These are phyloP conservation scores for Dendrolimus houi DNA, from an alignment of 2,888 invertebrate species.

Conservation along the genomic window DNA sequence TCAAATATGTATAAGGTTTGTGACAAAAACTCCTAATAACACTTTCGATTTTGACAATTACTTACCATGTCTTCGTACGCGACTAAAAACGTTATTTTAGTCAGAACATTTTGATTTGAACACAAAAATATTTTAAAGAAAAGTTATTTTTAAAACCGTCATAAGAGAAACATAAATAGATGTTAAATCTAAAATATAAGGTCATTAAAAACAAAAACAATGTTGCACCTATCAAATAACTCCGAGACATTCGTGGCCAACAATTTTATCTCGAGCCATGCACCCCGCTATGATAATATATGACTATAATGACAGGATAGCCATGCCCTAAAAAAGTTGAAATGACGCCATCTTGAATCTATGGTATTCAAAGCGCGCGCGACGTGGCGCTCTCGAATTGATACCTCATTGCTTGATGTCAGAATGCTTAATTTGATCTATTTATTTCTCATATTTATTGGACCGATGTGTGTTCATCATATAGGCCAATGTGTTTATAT, in stretches of 20 bases:
- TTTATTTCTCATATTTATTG: constrained; percentile 16
- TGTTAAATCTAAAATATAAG: constrained; percentile 23
- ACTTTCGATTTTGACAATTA: no score
- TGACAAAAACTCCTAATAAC: no score
- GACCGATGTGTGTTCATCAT: not conserved
- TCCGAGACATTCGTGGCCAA: constrained; percentile 32
- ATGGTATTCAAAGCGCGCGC: constrained; percentile 50
- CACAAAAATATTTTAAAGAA: not conserved
- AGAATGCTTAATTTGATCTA: constrained; percentile 27
- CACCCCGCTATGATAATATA: constrained; percentile 59
- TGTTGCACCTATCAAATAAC: constrained; percentile 25
- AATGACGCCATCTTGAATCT: constrained; percentile 48
- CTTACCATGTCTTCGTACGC: no score
- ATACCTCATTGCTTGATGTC: constrained; percentile 20
- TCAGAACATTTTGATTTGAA: no score
- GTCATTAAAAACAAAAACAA: constrained; percentile 7
- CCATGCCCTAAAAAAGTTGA: constrained; percentile 39
- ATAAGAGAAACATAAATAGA: not conserved
- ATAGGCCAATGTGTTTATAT: no score
- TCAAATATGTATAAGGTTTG: no score
- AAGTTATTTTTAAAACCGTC: not conserved
- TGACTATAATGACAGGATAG: constrained; percentile 55
- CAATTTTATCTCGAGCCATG: constrained; percentile 44
- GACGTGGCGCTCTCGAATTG: constrained; percentile 16
- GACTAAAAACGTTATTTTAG: no score